These are phyloP conservation scores for Margaritifera margaritifera DNA, from an alignment of 2,888 invertebrate genomes.

Conservation along the genomic window DNA sequence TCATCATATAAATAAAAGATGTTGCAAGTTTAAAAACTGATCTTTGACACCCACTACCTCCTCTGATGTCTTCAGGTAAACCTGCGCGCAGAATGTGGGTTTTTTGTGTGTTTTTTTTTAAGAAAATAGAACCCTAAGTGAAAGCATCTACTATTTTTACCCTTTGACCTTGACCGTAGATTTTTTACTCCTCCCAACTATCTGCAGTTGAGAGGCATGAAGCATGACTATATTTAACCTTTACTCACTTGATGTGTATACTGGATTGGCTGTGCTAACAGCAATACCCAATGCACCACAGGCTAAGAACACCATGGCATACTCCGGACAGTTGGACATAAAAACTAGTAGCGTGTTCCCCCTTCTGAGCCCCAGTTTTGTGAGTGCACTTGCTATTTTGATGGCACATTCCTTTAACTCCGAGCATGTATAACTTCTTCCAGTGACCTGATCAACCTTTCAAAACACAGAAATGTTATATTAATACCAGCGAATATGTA, in stretches of 20 bases:
- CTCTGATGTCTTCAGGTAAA: no score
- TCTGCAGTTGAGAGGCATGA: neutral
- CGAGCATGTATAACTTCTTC: slow-evolving; percentile 48
- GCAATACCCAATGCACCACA: slow-evolving; percentile 46
- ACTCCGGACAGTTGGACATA: slow-evolving; percentile 64
- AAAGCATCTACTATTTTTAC: neutral
- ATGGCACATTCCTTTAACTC: slow-evolving; percentile 49
- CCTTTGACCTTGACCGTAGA: neutral
- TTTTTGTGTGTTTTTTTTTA: no score
- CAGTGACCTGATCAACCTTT: slow-evolving; percentile 60
- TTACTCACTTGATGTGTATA: slow-evolving; percentile 51
- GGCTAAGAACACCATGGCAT: slow-evolving; percentile 52
- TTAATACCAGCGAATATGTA: neutral
- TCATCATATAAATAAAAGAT: no score
- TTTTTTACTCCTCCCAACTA: neutral
- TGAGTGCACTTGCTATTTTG: slow-evolving; percentile 56
- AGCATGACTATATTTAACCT: neutral
- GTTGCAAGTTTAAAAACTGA: no score
- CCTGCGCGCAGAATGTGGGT: no score
- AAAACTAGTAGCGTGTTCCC: slow-evolving; percentile 62
- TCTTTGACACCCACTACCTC: no score
- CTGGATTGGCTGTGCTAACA: slow-evolving; percentile 57
- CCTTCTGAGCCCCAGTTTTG: slow-evolving; percentile 56
- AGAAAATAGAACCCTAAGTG: neutral
- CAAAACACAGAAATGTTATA: slow-evolving; percentile 3